phyloP scores from a whole-genome alignment of 2,797 vertebrate genomes.

The Botia kubotai region DNA sequence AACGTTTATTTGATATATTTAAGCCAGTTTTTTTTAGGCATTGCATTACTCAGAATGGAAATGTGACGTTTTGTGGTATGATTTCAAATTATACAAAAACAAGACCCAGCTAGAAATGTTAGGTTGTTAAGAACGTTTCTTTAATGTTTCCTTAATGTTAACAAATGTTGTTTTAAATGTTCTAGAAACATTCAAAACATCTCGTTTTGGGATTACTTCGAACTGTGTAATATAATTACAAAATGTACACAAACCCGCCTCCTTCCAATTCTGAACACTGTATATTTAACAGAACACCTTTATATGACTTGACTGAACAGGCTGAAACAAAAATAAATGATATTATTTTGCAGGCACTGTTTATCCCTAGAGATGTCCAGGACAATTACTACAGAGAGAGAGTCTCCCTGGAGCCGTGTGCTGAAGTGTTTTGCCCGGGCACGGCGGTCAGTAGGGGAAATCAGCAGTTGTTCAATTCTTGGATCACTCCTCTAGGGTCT shows the following conservation, averaged over 20 bases:
- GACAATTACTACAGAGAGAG: neutral
- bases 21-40: too few relatives aligned
- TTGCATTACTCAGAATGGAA: neutral
- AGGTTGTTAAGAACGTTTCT: too few relatives aligned
- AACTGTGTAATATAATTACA: too few relatives aligned
- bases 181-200: too few relatives aligned
- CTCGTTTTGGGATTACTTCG: too few relatives aligned
- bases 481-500: constrained; percentile 4
- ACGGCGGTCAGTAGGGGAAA: neutral
- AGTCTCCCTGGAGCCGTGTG: neutral
- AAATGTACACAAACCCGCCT: too few relatives aligned
- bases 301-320: too few relatives aligned
- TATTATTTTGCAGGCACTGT: neutral
- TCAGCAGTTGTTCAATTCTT: constrained; percentile 7
- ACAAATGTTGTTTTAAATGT: too few relatives aligned
- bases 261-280: neutral
- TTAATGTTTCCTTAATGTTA: too few relatives aligned
- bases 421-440: constrained; percentile 3
- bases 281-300: neutral
- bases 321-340: neutral
- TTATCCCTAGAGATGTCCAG: neutral
- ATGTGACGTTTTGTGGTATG: too few relatives aligned
- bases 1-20: neutral
- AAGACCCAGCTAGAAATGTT: neutral
- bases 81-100: neutral